Percentiles rank a stretch among this genome's conserved stretches.
These are phyloP conservation scores for Hypomecis atomaria DNA, from an alignment of 2,888 invertebrate species.

Conservation along the genomic window DNA sequence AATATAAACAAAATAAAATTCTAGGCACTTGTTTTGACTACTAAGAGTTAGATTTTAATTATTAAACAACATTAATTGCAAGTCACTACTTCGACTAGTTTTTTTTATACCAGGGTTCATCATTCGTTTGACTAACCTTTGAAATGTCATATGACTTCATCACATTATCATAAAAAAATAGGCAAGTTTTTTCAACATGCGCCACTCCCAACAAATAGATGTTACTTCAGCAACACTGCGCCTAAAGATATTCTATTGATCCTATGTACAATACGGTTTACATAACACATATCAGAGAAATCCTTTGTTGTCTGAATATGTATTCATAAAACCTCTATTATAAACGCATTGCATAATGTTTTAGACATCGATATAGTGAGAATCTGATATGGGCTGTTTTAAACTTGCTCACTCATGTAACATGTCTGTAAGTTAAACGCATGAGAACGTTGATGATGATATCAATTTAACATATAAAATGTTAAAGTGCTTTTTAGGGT, in stretches of 20 bases:
- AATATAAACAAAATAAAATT: too few relatives aligned
- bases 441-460: background rate
- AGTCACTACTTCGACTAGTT: conserved; percentile 19
- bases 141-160: conserved; percentile 70
- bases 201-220: conserved; percentile 66
- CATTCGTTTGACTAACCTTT: conserved; percentile 45
- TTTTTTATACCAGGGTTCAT: conserved; percentile 37
- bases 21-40: too few relatives aligned
- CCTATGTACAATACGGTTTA: conserved; percentile 62
- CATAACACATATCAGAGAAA: conserved; percentile 71
- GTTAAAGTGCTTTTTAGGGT: too few relatives aligned
- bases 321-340: conserved; percentile 64
- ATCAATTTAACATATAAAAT: too few relatives aligned
- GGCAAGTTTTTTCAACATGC: conserved; percentile 34
- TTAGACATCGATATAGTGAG: conserved; percentile 36
- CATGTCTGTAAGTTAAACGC: background rate
- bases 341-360: conserved; percentile 56
- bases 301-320: conserved; percentile 74
- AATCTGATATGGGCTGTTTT: conserved; percentile 22
- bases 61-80: conserved; percentile 13
- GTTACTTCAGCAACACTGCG: conserved; percentile 60
- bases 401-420: conserved; percentile 21
- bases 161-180: conserved; percentile 60
- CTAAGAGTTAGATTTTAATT: background rate
- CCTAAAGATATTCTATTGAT: conserved; percentile 65